Base-by-base conservation (phyloP, 2,888 invertebrate genomes). In the Teleogryllus oceanicus region DNA sequence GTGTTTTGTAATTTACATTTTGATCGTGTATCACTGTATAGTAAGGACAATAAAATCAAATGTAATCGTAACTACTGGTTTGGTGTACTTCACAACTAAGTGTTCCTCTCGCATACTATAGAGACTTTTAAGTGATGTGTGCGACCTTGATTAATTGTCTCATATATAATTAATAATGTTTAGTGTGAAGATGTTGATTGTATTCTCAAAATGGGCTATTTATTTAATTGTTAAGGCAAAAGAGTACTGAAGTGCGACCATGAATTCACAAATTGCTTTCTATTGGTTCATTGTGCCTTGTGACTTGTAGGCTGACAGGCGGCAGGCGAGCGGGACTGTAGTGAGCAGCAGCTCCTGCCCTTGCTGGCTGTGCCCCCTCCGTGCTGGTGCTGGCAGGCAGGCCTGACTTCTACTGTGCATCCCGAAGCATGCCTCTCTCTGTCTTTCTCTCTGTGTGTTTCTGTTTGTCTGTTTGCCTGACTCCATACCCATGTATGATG, bases 361-460 rank as follows among this genome's bases (percentile, higher is more conserved):
- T 37, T 37, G 37, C 37, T 62, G 62, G 62, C 62, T n/a, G 62
- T 62, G 62, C 13, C 62, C 62, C 62, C n/a, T 62, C n/a, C n/a
- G n/a, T 62, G 62, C 62, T 62, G 62, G 62, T 62, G 62, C 62
- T 62, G 62, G 62, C 62, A 62, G 62, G 62, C 62, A 18, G 62
- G 62, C 62, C 62, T 62, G 62, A 13, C 62, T 62, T 62, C 77
- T 37, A 77, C 77, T 24, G 37, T 37, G 21, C 49, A 18, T 77
- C 78, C 51, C 50, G 51, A 49, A 49, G 50, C 74, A 75, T 74
- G 78, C 78, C 74, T 74, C n/a, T 78, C 74, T 78, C 78, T 76
- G 78, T 74, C 74, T 74, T 13, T 78, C 74, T 78, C 78, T 76
- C 50, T 79, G 50, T 50, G 11, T 18, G 18, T 51, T 18, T 50